Evolutionary conservation across 1,140 invertebrate species (phyloP), one percentile per base, ranked within the genome.

Genomic region (Campoletis sonorensis): DNA sequence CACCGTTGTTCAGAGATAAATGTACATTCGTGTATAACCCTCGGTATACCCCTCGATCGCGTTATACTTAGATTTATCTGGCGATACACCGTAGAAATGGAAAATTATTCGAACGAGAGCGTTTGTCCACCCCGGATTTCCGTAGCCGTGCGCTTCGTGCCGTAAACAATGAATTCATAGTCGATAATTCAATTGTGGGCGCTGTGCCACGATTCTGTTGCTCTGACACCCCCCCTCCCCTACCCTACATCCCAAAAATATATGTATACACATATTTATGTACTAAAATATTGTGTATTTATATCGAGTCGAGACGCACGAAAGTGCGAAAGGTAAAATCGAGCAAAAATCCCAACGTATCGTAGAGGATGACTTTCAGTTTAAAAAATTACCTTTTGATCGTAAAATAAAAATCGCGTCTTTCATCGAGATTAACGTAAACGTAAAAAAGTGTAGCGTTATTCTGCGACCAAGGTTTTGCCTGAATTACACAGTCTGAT

Each of bases 131-230:
- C 58, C 76, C 76, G 76, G 76, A 78, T 78, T 67, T 78, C 76
- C 76, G 76, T 78, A 78, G 76, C 30, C 67, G 67, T 37, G 30
- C 37, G 76, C 51, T 78, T 78, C 76, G 58, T 45, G 33, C 76
- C 76, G 76, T 78, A 78, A 78, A 78, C 76, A 78, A 78, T 78
- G 76, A 78, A 78, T 78, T 78, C 76, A 78, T 78, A 64, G 76
- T 67, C 76, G 76, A 78, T 78, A 78, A 78, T 78, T 78, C 76
- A 78, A 78, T 78, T 78, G 76, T 26, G 76, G 76, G 76, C 58
- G 54, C 37, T 26, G 76, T 64, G 76, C 76, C 76, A 78, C 76
- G 76, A 15, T 67, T 61, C 58, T 78, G 76, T 40, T 64, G n/a
- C 76, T 78, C 23, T 78, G 58, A 78, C 61, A 64, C 76, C 54